Evolutionary conservation across 2,888 invertebrate species (phyloP).

Genomic region (Drosophila crucigera): DNA sequence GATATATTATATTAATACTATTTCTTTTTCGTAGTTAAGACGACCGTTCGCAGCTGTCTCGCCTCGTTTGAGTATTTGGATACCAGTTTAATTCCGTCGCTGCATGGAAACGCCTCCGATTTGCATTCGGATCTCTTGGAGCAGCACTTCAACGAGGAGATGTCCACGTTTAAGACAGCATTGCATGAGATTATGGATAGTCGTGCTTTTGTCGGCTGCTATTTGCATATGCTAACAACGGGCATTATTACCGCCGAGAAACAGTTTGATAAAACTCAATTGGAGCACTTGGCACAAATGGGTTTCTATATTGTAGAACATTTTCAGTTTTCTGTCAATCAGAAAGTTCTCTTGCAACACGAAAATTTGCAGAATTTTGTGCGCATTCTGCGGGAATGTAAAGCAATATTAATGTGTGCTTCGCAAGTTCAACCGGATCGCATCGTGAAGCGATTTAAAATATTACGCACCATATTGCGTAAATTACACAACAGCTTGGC

Average conservation of each 20-base stretch:
- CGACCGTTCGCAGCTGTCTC: conserved; percentile 81
- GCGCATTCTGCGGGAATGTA: conserved; percentile 82
- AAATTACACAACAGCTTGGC: conserved; percentile 72
- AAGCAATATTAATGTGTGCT: conserved; percentile 80
- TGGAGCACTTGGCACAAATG: conserved; percentile 77
- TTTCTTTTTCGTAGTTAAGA: conserved; percentile 69
- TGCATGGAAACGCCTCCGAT: conserved; percentile 72
- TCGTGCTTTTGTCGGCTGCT: conserved; percentile 78
- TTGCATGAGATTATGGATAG: conserved; percentile 84
- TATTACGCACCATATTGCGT: conserved; percentile 78
- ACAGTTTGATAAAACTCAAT: conserved; percentile 62
- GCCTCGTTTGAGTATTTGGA: conserved; percentile 85
- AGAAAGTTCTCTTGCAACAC: conserved; percentile 56
- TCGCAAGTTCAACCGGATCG: conserved; percentile 78
- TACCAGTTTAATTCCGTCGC: conserved; percentile 82
- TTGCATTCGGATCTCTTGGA: conserved; percentile 81
- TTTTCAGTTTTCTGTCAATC: conserved; percentile 74
- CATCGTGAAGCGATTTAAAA: conserved; percentile 83
- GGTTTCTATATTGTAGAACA: conserved; percentile 79
- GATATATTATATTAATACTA: neutral
- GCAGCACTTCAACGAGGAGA: conserved; percentile 84
- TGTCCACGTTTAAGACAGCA: conserved; percentile 74
- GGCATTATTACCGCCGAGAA: conserved; percentile 61
- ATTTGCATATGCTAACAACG: conserved; percentile 74
- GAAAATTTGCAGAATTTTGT: conserved; percentile 73